Base-by-base conservation (phyloP, 2,797 vertebrate species). In the Malacoraja senta region DNA sequence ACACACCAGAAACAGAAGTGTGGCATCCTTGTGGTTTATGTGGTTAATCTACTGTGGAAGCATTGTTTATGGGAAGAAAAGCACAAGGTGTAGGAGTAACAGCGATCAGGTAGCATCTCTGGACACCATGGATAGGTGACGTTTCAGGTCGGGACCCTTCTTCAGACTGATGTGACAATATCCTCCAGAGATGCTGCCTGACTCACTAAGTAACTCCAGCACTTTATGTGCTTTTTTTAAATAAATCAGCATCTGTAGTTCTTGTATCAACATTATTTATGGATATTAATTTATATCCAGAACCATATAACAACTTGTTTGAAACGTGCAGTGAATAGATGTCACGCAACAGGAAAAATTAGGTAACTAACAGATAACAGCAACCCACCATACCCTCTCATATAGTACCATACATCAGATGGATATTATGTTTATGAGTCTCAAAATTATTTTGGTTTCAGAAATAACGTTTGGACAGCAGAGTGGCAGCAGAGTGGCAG, bases 1-100 rank as follows among this genome's bases (percentile, higher is more conserved):
- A 68, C 79, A 78, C 93, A 93, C 83, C 91, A 93, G 94, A 94
- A 94, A 93, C 94, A 95, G 94, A 94, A 94, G 74, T 8, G 8
- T 93, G 71, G 95, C 92, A 95, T 17, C 90, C 79, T 53, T 90
- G 74, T 93, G 19, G 93, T 78, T 94, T 94, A 94, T 94, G 93
- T 71, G 0, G 79, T n/a, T 24, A 74, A 29, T 76, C 90, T 26
- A 38, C 12, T 0, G 4, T 74, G 19, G 21, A 1, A 74, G 24
- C 71, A 68, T 68, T 68, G 17, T 68, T 68, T 68, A 68, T 0
- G 65, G 65, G 65, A 68, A 68, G 65, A 12, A 68, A 68, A 68
- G 10, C 65, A 68, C 17, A 17, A 17, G 17, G 65, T 53, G 44
- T 53, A 53, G 44, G 44, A 53, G 44, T 0, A 53, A 53, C 44